Evolutionary conservation across 2,797 vertebrate genomes (phyloP).

Genomic region (Dryobates pubescens): DNA sequence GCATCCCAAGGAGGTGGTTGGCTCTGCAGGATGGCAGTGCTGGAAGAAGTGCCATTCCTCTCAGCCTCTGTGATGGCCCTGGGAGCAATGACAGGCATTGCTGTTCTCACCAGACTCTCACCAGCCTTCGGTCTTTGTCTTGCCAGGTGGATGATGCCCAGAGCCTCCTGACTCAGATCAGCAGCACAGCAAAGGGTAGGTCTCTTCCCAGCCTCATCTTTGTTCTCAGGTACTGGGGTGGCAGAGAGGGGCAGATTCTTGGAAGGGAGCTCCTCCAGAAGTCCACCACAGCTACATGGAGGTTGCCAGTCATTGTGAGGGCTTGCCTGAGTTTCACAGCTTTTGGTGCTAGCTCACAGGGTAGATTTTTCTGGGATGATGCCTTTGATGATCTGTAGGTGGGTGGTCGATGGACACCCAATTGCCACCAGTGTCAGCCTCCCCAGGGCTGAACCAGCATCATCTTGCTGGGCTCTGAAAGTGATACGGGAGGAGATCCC

Average conservation of each 20-base stretch:
- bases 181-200: background rate
- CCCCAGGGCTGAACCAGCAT: background rate
- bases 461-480: background rate
- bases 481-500: background rate
- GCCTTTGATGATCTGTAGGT: accelerated
- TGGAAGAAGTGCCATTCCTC: background rate
- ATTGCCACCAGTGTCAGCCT: background rate
- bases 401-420: accelerated
- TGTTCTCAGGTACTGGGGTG: background rate
- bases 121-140: background rate
- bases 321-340: accelerated
- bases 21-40: background rate
- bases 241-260: background rate
- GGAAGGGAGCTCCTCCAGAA: background rate
- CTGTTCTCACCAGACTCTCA: background rate
- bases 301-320: background rate
- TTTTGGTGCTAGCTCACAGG: background rate
- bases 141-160: slow-evolving; percentile 6
- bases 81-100: background rate
- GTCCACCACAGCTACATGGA: accelerated
- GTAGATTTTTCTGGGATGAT: background rate
- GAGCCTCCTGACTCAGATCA: slow-evolving; percentile 6
- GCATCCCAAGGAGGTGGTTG: background rate
- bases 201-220: background rate
- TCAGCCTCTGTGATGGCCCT: background rate